phyloP scores from a whole-genome alignment of 2,888 invertebrate genomes.

The Neoaliturus tenellus region DNA sequence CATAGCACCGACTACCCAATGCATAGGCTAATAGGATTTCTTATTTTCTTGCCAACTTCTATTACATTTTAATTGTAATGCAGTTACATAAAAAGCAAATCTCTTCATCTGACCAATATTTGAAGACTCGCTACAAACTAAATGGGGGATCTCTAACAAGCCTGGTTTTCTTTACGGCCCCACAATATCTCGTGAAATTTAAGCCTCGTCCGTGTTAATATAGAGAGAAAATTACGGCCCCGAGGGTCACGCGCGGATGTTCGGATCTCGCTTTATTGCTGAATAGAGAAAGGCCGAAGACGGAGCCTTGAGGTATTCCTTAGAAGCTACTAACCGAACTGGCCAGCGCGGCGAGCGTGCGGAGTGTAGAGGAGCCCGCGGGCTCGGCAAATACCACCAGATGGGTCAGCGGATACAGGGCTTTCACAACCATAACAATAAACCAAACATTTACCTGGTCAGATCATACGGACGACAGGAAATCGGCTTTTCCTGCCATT shows the following conservation, averaged over 20 bases:
- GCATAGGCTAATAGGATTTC: too few species aligned
- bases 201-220: constrained; percentile 36
- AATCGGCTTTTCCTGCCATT: constrained; percentile 57
- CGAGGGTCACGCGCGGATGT: constrained; percentile 33
- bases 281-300: constrained; percentile 50
- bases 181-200: constrained; percentile 31
- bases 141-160: neutral
- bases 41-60: too few species aligned
- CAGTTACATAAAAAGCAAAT: too few species aligned
- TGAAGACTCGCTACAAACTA: neutral
- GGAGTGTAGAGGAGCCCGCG: neutral
- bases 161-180: neutral
- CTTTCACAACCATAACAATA: constrained; percentile 52
- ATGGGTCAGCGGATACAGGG: constrained; percentile 22
- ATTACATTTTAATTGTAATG: too few species aligned
- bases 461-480: constrained; percentile 52
- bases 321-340: constrained; percentile 44
- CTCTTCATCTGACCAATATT: too few species aligned
- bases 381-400: constrained; percentile 31
- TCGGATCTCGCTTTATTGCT: constrained; percentile 38
- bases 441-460: constrained; percentile 43
- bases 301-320: constrained; percentile 42
- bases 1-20: too few species aligned
- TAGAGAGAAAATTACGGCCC: constrained; percentile 19
- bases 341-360: neutral